Evolutionary conservation across 2,888 invertebrate genomes (phyloP).

Genomic region (Anticlea derivata): DNA sequence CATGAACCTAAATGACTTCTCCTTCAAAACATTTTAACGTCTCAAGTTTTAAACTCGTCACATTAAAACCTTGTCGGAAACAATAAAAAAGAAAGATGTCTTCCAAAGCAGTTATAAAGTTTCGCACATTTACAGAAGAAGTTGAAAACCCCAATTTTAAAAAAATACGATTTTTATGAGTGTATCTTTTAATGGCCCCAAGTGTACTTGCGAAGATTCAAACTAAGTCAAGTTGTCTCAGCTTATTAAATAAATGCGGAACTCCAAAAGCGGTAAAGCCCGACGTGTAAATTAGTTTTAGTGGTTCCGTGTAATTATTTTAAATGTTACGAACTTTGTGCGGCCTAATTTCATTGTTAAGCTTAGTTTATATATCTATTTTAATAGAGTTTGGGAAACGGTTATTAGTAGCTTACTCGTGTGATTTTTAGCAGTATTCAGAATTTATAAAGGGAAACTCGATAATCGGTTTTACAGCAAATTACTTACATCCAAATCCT

Average conservation of each 20-base stretch:
- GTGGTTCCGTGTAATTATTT: conserved; percentile 37
- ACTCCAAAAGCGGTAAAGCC: conserved; percentile 24
- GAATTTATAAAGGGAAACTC: no score
- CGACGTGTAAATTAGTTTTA: conserved; percentile 37
- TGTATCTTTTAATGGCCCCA: conserved; percentile 17
- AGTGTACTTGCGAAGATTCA: conserved; percentile 32
- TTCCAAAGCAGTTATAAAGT: conserved; percentile 16
- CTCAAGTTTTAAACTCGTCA: conserved; percentile 18
- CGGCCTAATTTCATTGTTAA: conserved; percentile 14
- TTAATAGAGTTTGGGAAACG: not conserved
- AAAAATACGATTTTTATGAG: not conserved
- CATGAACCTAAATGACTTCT: conserved; percentile 2
- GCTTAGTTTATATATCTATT: not conserved
- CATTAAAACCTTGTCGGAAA: conserved; percentile 27
- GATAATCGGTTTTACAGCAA: no score
- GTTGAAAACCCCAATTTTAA: no score
- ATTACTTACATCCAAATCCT: no score
- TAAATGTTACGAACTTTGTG: conserved; percentile 31
- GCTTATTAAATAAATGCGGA: conserved; percentile 40
- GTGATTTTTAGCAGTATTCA: not conserved
- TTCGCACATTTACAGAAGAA: conserved; percentile 11
- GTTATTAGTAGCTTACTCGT: not conserved
- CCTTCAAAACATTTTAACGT: conserved; percentile 20
- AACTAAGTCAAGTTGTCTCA: conserved; percentile 31
- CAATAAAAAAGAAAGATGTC: conserved; percentile 29